Evolutionary conservation across 2,113 vertebrate genomes (phyloP).

Genomic region (Pachypanchax playfairii): DNA sequence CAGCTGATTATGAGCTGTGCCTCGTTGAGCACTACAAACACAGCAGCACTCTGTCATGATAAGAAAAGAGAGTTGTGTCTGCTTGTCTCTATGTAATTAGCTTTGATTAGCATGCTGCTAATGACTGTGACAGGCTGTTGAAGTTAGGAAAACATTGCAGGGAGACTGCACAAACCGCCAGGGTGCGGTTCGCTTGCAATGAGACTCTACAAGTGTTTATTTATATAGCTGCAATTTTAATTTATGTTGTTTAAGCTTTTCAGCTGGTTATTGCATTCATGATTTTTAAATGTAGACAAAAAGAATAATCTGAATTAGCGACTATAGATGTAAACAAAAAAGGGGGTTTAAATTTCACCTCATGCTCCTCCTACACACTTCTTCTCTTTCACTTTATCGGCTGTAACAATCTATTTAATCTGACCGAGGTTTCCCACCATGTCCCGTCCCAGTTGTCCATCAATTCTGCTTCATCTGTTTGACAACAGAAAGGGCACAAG

Average conservation of each 20-base stretch:
- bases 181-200: conserved; percentile 43
- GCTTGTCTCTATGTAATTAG: conserved; percentile 67
- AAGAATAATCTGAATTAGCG: too few species aligned
- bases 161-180: conserved; percentile 22
- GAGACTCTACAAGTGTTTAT: conserved; percentile 32
- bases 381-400: conserved; percentile 25
- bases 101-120: conserved; percentile 66
- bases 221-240: conserved; percentile 10
- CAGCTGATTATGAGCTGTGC: conserved; percentile 45
- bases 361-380: too few species aligned
- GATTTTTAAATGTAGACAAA: too few species aligned
- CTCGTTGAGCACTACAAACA: conserved; percentile 49
- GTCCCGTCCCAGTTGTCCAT: conserved; percentile 58
- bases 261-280: conserved; percentile 7
- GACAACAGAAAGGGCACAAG: conserved; percentile 45
- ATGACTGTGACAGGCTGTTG: conserved; percentile 52
- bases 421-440: conserved; percentile 21
- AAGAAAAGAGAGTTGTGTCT: conserved; percentile 62
- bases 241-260: too few species aligned
- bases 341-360: too few species aligned
- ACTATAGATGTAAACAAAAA: too few species aligned
- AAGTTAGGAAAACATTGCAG: conserved; percentile 7
- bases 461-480: conserved; percentile 44
- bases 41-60: conserved; percentile 47
- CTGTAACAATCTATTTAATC: conserved; percentile 45